A percentile compares a stretch with the other conserved stretches of the same genome.
phyloP scores from a whole-genome alignment of 1,140 invertebrate species.

The Trachelipus rathkii region DNA sequence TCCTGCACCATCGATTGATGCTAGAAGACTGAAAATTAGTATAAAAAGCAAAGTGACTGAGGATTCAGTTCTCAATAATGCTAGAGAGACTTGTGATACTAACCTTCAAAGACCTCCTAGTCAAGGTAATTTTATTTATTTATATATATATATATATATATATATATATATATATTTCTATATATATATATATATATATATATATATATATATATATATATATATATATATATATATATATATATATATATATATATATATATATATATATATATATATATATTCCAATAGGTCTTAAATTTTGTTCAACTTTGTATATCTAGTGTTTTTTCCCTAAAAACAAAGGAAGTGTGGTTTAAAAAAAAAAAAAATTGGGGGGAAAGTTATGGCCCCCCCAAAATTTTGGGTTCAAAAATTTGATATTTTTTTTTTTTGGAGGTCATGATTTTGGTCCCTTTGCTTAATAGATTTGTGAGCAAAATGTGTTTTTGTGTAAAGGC shows the following conservation, averaged over 20 bases:
- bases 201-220: slow-evolving; percentile 23
- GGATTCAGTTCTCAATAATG: background rate
- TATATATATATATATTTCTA: too few species aligned
- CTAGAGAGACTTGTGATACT: background rate
- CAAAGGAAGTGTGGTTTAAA: too few species aligned
- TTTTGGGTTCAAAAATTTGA: too few species aligned
- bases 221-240: slow-evolving; percentile 16
- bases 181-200: slow-evolving; percentile 20
- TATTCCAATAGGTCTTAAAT: background rate
- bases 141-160: too few species aligned
- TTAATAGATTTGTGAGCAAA: too few species aligned
- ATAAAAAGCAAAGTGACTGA: background rate
- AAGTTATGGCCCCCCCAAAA: too few species aligned
- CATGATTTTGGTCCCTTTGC: too few species aligned
- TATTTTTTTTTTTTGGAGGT: too few species aligned
- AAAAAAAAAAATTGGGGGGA: too few species aligned
- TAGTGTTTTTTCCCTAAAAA: too few species aligned
- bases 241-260: slow-evolving; percentile 8
- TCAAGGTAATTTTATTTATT: background rate
- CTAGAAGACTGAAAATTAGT: background rate
- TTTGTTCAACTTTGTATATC: too few species aligned
- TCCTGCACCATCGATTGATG: background rate
- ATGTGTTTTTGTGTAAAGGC: too few species aligned
- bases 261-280: slow-evolving; percentile 18
- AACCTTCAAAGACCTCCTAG: background rate